A percentile compares a stretch with the other conserved stretches of the same genome.
Evolutionary conservation across 2,113 vertebrate genomes (phyloP).

Genomic region (Regulus satrapa): DNA sequence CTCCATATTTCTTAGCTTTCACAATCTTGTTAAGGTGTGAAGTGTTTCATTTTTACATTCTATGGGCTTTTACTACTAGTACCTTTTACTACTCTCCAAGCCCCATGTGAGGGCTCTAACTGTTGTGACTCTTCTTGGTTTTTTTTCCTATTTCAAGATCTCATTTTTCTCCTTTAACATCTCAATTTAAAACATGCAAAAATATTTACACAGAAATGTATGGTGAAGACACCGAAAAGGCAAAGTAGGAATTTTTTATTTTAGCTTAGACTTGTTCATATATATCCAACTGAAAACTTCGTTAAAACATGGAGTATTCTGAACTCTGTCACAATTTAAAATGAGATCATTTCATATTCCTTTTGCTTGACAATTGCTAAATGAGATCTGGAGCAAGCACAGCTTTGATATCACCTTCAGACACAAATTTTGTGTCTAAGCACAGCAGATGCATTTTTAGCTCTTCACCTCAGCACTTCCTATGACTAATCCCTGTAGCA

Average conservation of each 20-base stretch:
- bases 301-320: neutral
- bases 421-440: neutral
- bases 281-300: neutral
- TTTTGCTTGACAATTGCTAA: neutral
- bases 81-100: neutral
- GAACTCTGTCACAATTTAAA: neutral
- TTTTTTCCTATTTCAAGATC: neutral
- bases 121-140: neutral
- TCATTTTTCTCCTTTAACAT: neutral
- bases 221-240: neutral
- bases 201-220: neutral
- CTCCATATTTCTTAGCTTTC: neutral
- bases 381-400: neutral
- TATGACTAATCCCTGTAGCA: neutral
- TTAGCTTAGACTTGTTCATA: neutral
- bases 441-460: neutral
- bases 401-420: slow-evolving; percentile 15
- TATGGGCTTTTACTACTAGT: neutral
- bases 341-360: neutral
- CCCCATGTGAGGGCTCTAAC: neutral
- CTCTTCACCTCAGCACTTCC: neutral
- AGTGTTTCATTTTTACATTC: neutral
- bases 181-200: neutral
- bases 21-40: neutral
- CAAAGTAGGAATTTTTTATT: neutral